phyloP scores from a whole-genome alignment of 1,140 invertebrate genomes.

The Hirudo medicinalis region DNA sequence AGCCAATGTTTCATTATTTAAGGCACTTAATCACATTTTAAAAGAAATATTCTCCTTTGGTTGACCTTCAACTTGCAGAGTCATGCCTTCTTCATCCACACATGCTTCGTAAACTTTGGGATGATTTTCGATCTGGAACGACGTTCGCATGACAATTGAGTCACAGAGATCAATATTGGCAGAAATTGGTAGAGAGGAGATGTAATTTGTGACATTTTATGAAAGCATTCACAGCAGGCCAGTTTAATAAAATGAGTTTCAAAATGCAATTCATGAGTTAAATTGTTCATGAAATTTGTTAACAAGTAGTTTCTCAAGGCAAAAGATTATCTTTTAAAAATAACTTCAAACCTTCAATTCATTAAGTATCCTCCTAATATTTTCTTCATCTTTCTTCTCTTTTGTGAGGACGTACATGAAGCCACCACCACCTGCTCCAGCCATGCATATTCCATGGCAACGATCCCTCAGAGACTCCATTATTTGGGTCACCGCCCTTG shows the following conservation, averaged over 20 bases:
- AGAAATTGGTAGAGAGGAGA: neutral
- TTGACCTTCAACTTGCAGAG: constrained; percentile 14
- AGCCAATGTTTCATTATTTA: neutral
- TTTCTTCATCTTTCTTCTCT: constrained; percentile 26
- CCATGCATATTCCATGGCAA: constrained; percentile 36
- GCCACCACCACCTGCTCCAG: constrained; percentile 44
- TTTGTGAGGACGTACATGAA: constrained; percentile 41
- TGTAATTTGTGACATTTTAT: neutral
- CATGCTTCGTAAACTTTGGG: constrained; percentile 4
- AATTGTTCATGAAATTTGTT: no score
- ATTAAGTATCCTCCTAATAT: constrained; percentile 26
- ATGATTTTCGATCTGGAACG: no score
- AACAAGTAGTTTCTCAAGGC: no score
- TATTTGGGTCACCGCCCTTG: constrained; percentile 33
- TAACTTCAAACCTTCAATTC: constrained; percentile 17
- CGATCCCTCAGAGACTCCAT: constrained; percentile 34
- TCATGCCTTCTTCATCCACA: constrained; percentile 15
- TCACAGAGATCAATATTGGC: neutral
- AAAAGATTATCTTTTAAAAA: no score
- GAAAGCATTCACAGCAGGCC: no score
- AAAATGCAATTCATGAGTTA: no score
- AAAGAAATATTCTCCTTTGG: no score
- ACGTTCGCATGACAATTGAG: neutral
- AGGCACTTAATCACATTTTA: no score
- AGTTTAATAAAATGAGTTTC: no score